Evolutionary conservation across 1,140 invertebrate genomes (phyloP).

Genomic region (Drosophila erecta): DNA sequence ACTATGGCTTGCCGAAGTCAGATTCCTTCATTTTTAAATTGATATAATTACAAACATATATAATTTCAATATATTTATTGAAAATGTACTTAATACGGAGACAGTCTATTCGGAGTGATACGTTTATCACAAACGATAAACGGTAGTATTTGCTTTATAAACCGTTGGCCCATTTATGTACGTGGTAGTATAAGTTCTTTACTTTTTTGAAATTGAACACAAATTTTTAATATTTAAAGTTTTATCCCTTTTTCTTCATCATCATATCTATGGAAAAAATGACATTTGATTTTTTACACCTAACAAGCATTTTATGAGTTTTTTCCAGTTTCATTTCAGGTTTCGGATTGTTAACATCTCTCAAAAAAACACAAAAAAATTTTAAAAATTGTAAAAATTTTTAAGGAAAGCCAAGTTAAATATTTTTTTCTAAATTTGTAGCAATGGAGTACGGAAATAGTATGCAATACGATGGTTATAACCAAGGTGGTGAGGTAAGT

Average conservation of each 20-base stretch:
- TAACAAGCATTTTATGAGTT: fast-evolving
- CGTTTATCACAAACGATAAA: too few species aligned
- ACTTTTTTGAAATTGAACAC: too few species aligned
- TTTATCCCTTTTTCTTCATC: constrained; percentile 12
- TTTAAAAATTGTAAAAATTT: constrained; percentile 33
- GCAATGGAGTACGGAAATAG: constrained; percentile 61
- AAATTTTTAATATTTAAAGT: not conserved
- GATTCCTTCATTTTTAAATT: too few species aligned
- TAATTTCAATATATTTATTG: too few species aligned
- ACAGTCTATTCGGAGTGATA: too few species aligned
- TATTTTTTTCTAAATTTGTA: not conserved
- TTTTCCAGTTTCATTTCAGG: constrained; percentile 25
- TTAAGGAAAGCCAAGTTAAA: constrained; percentile 5
- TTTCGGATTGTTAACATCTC: constrained; percentile 57
- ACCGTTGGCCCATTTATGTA: too few species aligned
- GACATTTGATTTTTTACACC: not conserved
- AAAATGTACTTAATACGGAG: too few species aligned
- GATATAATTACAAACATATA: too few species aligned
- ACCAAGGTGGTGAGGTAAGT: constrained; percentile 48
- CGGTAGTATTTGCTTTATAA: too few species aligned
- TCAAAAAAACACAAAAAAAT: constrained; percentile 27
- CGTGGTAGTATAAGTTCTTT: too few species aligned
- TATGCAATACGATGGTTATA: constrained; percentile 48
- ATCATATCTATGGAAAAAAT: constrained; percentile 20
- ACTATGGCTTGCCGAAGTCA: too few species aligned